These are phyloP conservation scores for Regulus satrapa DNA, from an alignment of 2,113 vertebrate genomes.

Conservation along the genomic window DNA sequence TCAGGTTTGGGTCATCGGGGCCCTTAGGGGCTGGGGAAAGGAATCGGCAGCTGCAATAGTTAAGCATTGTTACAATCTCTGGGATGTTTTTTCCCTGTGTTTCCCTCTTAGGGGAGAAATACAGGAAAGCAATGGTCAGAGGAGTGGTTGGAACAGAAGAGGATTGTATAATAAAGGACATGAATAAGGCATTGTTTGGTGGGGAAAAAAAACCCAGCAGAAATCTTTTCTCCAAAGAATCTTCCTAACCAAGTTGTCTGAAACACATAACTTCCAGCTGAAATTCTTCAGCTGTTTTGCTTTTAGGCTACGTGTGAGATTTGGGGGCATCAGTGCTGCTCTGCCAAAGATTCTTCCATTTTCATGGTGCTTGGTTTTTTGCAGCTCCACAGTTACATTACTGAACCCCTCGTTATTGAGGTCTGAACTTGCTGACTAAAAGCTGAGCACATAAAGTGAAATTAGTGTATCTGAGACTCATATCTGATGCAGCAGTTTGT, in stretches of 20 bases:
- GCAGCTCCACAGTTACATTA: neutral
- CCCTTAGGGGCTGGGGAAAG: neutral
- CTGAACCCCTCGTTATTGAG: neutral
- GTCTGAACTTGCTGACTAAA: neutral
- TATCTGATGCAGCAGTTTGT: neutral
- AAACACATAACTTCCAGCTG: neutral
- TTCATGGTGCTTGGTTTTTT: neutral
- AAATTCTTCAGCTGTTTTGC: neutral
- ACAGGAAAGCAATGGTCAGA: neutral
- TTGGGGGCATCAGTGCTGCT: neutral
- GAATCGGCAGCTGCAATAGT: neutral
- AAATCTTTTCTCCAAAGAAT: neutral
- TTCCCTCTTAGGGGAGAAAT: neutral
- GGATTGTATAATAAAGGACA: neutral
- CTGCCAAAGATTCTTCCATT: neutral
- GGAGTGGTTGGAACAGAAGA: neutral
- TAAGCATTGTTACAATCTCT: neutral
- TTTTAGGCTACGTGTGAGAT: fast-evolving
- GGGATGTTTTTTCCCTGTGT: neutral
- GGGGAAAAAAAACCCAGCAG: neutral
- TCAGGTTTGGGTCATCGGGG: neutral
- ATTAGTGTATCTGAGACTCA: neutral
- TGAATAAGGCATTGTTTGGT: neutral
- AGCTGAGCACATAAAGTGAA: neutral
- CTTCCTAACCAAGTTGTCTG: neutral